Conservation (phyloP, 2,113 vertebrate species). For the Sinocyclocheilus grahami region DNA sequence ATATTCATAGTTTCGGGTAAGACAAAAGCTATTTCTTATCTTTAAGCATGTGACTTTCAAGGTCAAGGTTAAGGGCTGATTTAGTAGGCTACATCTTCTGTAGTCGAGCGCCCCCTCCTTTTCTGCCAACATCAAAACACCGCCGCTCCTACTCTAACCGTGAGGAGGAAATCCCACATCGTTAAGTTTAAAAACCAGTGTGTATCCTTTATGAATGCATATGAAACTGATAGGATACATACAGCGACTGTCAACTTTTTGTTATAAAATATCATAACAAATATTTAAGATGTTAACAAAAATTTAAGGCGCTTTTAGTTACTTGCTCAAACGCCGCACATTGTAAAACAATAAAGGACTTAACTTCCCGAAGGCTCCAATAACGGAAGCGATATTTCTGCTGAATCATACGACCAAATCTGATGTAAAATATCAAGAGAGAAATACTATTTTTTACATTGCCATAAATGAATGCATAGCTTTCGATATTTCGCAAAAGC, state of each 20-base stretch:
- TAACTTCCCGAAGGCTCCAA: neutral
- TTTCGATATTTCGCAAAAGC: neutral
- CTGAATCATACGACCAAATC: neutral
- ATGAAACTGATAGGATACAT: neutral
- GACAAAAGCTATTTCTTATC: constrained; percentile 51
- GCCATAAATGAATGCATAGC: neutral
- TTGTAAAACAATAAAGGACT: neutral
- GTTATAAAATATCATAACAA: neutral
- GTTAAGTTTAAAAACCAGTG: neutral
- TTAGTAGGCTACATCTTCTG: constrained; percentile 24
- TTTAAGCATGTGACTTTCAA: constrained; percentile 59
- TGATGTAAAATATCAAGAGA: neutral
- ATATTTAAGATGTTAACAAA: neutral
- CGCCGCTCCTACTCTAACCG: neutral
- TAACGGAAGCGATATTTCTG: neutral
- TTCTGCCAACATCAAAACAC: constrained; percentile 33
- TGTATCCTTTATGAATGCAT: constrained; percentile 30
- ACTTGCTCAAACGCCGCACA: neutral
- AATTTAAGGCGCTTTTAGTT: neutral
- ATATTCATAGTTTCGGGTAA: constrained; percentile 12
- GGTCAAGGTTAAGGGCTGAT: constrained; percentile 69
- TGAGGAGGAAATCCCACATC: constrained; percentile 25
- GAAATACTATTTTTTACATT: neutral
- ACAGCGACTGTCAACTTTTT: neutral
- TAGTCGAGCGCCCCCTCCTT: neutral